These are phyloP conservation scores for Rhynchomys soricoides DNA, from an alignment of 2,113 vertebrate genomes.

Conservation along the genomic window DNA sequence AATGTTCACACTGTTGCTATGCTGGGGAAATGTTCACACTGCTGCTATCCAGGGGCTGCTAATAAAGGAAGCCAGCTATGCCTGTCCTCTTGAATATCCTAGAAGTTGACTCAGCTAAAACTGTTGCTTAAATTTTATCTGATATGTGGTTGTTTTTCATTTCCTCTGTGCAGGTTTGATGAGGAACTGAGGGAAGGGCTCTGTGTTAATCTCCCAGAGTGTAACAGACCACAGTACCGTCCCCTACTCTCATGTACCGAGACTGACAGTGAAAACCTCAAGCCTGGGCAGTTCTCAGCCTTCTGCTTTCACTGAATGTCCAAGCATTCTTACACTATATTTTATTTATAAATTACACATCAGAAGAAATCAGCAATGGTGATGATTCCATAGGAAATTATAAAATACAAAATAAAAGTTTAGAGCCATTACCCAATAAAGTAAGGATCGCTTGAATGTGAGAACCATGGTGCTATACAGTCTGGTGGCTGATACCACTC, in stretches of 20 bases:
- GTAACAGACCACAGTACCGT: rapidly evolving
- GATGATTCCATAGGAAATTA: not conserved
- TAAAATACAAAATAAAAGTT: not conserved
- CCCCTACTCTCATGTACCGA: not conserved
- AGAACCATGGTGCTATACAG: not conserved
- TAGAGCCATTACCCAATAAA: not conserved
- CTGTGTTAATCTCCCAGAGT: not conserved
- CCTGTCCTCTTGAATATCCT: not conserved
- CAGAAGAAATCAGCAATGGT: not conserved
- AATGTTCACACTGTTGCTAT: too few relatives aligned
- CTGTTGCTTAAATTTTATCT: not conserved
- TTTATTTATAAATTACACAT: not conserved
- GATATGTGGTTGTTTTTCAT: not conserved
- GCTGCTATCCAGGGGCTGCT: not conserved
- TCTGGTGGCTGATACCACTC: not conserved
- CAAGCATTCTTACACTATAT: not conserved
- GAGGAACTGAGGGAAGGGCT: not conserved
- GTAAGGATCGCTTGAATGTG: not conserved
- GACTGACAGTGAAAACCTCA: not conserved
- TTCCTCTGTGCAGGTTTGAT: not conserved
- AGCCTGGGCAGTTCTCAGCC: not conserved
- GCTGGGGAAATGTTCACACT: too few relatives aligned
- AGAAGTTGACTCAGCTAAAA: not conserved
- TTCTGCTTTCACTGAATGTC: not conserved
- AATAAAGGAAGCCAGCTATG: rapidly evolving